Conservation (phyloP, 2,113 vertebrate genomes). For the Neomonachus schauinslandi region DNA sequence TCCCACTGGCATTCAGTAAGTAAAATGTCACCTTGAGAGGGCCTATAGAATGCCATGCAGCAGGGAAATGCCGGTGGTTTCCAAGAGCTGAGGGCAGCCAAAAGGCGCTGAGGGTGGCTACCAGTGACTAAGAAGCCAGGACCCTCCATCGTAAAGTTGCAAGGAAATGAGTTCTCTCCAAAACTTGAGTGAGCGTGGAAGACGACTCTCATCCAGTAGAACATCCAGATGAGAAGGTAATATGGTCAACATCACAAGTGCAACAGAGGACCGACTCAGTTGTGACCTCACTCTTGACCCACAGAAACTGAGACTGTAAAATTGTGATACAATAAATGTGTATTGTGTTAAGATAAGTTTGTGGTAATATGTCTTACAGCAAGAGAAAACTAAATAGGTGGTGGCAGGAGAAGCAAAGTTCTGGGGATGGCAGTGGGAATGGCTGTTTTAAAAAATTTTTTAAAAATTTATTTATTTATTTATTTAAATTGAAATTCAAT, state of each 20-base stretch:
- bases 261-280: neutral
- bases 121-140: neutral
- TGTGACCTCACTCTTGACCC: neutral
- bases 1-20: neutral
- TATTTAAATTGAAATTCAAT: no score
- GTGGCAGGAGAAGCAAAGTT: neutral
- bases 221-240: no score
- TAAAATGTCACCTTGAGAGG: neutral
- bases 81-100: neutral
- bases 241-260: neutral
- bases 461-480: no score
- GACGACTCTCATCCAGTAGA: no score
- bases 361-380: neutral
- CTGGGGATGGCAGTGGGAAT: neutral
- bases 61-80: neutral
- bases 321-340: neutral
- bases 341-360: neutral
- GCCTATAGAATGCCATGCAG: neutral
- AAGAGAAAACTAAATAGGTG: neutral
- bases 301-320: neutral
- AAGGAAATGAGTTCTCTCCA: neutral
- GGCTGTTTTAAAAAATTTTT: neutral
- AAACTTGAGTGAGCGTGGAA: neutral
- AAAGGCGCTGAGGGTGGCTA: neutral
- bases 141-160: neutral